Percentiles rank a stretch among this genome's conserved stretches.
Conservation (phyloP, 2,113 vertebrate genomes). For the Lepus timidus region DNA sequence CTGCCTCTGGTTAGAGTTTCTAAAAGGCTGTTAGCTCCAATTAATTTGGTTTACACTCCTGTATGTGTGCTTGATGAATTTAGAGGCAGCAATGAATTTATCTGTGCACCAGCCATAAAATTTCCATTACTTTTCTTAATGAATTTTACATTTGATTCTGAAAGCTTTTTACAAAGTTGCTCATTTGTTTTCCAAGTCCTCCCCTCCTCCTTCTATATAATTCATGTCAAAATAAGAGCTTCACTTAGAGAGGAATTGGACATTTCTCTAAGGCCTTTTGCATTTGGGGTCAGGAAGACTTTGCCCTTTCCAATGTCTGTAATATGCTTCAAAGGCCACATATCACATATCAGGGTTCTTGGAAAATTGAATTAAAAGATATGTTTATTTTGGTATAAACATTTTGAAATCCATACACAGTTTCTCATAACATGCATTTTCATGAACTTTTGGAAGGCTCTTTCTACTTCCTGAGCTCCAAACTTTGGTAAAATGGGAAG, state of each 20-base stretch:
- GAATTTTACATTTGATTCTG: slow-evolving; percentile 81
- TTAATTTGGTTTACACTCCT: slow-evolving; percentile 80
- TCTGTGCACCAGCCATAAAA: slow-evolving; percentile 85
- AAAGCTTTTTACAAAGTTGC: slow-evolving; percentile 78
- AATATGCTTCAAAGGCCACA: not conserved
- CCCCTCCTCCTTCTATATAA: slow-evolving; percentile 38
- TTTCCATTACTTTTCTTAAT: slow-evolving; percentile 86
- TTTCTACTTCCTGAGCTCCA: not conserved
- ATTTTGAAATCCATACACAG: too few species aligned
- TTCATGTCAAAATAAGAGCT: slow-evolving; percentile 57
- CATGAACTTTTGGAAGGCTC: too few species aligned
- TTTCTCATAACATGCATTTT: too few species aligned
- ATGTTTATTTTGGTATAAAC: too few species aligned
- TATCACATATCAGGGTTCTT: too few species aligned
- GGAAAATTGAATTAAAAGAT: too few species aligned
- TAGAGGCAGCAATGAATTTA: slow-evolving; percentile 81
- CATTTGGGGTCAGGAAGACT: not conserved
- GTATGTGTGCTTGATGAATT: slow-evolving; percentile 76
- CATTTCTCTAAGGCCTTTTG: slow-evolving; percentile 60
- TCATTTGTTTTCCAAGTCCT: slow-evolving; percentile 75
- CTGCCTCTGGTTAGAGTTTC: slow-evolving; percentile 66
- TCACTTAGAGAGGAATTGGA: slow-evolving; percentile 38
- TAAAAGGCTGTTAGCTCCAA: slow-evolving; percentile 77
- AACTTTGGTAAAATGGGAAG: not conserved
- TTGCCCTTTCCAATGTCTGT: not conserved